phyloP scores from a whole-genome alignment of 2,888 invertebrate species.

The Chaetoderma sp. region DNA sequence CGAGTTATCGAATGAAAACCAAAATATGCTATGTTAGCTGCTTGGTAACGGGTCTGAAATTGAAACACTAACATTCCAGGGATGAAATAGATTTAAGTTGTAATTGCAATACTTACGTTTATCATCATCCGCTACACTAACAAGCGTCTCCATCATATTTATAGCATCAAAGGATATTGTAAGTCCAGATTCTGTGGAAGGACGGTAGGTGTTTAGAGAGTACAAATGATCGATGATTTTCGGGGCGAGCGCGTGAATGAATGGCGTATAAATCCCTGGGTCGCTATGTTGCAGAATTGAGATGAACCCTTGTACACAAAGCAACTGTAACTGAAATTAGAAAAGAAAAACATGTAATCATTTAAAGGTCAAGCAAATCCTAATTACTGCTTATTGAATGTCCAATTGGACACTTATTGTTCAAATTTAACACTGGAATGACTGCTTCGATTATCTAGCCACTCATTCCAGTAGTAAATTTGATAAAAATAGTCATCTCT shows the following conservation, averaged over 20 bases:
- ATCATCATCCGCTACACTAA: conserved; percentile 80
- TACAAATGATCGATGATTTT: conserved; percentile 82
- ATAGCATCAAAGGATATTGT: conserved; percentile 81
- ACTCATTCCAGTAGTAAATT: no score
- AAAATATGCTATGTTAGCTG: conserved; percentile 2
- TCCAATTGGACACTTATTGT: no score
- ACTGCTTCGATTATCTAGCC: no score
- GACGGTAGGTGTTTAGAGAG: conserved; percentile 75
- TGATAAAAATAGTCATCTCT: no score
- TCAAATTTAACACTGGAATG: no score
- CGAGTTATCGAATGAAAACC: no score
- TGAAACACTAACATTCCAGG: neutral
- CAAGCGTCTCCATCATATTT: conserved; percentile 80
- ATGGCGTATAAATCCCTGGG: conserved; percentile 79
- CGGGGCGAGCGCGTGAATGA: conserved; percentile 85
- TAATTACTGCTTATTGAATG: neutral
- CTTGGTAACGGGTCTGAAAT: neutral
- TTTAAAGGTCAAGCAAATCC: conserved; percentile 10
- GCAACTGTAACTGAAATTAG: conserved; percentile 80
- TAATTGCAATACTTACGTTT: conserved; percentile 77
- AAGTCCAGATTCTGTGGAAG: conserved; percentile 78
- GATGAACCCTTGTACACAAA: conserved; percentile 83
- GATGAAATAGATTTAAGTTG: no score
- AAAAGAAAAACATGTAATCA: conserved; percentile 27
- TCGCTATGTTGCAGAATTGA: conserved; percentile 83